Percentiles rank a stretch among this genome's conserved stretches.
phyloP scores from a whole-genome alignment of 2,113 vertebrate genomes.

The Neolamprologus tretocephalus region DNA sequence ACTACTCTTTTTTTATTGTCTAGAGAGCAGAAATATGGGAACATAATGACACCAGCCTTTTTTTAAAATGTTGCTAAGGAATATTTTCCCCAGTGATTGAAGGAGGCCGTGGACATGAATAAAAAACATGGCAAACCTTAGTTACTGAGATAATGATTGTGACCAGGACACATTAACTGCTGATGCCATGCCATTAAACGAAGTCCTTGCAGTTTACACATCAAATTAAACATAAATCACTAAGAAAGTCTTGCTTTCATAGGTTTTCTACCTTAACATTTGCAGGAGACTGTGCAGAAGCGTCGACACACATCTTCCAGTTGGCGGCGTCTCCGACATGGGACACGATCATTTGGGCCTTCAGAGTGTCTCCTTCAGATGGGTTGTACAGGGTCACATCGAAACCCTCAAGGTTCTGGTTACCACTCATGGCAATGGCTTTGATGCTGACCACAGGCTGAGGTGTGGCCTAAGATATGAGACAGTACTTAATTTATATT shows the following conservation, averaged over 20 bases:
- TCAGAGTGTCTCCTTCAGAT: background rate
- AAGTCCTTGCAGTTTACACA: background rate
- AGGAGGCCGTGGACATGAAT: background rate
- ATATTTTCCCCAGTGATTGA: background rate
- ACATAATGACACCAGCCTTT: background rate
- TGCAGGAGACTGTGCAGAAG: background rate
- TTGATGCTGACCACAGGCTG: slow-evolving; percentile 43
- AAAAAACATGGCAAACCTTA: background rate
- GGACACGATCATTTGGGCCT: slow-evolving; percentile 59
- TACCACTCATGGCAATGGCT: slow-evolving; percentile 42
- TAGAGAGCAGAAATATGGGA: background rate
- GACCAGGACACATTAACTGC: background rate
- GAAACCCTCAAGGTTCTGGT: slow-evolving; percentile 56
- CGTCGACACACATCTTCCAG: slow-evolving; percentile 71
- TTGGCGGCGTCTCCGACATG: slow-evolving; percentile 59
- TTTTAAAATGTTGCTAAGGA: rapidly evolving
- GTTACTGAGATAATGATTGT: background rate
- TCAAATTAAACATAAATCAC: background rate
- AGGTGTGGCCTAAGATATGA: slow-evolving; percentile 31
- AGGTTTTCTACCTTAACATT: slow-evolving; percentile 47
- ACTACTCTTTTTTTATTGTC: background rate
- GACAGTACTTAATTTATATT: background rate
- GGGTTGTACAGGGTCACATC: slow-evolving; percentile 51
- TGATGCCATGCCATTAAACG: background rate
- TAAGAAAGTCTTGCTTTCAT: background rate